Evolutionary conservation across 2,888 invertebrate genomes (phyloP), one percentile per base, ranked within the genome.

Genomic region (Oscheius sp.): DNA sequence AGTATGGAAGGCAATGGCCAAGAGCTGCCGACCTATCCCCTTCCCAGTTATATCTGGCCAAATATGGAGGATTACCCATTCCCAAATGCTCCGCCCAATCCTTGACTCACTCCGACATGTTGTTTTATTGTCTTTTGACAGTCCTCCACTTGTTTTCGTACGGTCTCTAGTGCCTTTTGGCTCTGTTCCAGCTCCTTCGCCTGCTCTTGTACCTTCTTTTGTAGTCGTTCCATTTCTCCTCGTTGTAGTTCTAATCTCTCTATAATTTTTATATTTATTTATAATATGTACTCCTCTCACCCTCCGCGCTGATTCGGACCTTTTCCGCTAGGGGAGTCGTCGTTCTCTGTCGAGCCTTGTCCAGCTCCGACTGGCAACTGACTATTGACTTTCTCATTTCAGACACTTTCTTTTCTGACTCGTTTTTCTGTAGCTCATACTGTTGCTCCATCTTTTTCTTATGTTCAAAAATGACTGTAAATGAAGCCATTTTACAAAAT

Each of bases 91-190:
- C 18, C 49, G 2, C 18, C 49, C 2, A 49, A 16, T 23, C 29
- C 18, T 23, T 27, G 41, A 72, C 72, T 63, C 41, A 72, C 72
- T 53, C 72, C 72, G 16, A 72, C 72, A 45, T 72, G 55, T 46
- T 72, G 72, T 46, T 55, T 49, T 13, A 72, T 53, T 43, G 46
- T 66, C 49, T n/a, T 53, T 18, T 55, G 45, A 55, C 66, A 72
- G 6, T 66, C 58, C 18, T 64, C 66, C 53, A 66, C 16, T 29
- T 46, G 27, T 21, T 25, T 66, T 55, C 66, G 29, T 16, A 66
- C 35, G 35, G 25, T 29, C 52, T 46, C 49, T 18, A 66, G 18
- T 12, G 6, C n/a, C 13, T 49, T 49, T 29, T 29, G n/a, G n/a
- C 66, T 27, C 12, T 35, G 46, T n/a, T 9, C 18, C n/a, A 61